Conservation (phyloP, 2,888 invertebrate species). For the Hipparchia sbordonii region DNA sequence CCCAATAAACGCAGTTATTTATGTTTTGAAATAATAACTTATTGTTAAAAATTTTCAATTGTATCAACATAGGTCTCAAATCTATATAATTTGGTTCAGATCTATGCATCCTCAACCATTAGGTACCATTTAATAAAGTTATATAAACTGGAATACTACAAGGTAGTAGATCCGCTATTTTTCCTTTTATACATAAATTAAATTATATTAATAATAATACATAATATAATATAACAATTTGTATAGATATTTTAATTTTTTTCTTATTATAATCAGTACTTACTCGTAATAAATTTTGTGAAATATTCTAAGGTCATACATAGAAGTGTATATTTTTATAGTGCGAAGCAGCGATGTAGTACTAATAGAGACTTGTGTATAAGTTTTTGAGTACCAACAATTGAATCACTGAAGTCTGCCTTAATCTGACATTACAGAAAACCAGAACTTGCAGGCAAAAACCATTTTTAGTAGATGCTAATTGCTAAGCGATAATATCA, state of each 20-base stretch:
- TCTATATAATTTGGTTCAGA: not conserved
- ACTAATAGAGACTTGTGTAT: not conserved
- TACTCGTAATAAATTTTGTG: not conserved
- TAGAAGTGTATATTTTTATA: conserved; percentile 8
- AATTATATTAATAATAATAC: conserved; percentile 1
- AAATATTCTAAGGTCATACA: not conserved
- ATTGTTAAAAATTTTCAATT: no score
- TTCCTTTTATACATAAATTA: conserved; percentile 16
- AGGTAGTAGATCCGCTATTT: conserved; percentile 16
- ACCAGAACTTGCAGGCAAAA: not conserved
- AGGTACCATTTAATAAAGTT: not conserved
- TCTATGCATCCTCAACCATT: not conserved
- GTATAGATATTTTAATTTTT: not conserved
- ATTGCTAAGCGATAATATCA: not conserved
- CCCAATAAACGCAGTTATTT: no score
- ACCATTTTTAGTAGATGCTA: not conserved
- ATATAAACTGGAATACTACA: conserved; percentile 12
- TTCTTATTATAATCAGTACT: not conserved
- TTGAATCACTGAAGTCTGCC: not conserved
- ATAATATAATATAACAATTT: conserved; percentile 9
- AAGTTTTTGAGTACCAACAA: not conserved
- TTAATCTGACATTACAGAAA: not conserved
- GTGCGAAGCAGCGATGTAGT: conserved; percentile 31
- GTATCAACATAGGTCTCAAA: no score
- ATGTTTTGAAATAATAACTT: no score